Base-by-base conservation (phyloP, 2,888 invertebrate genomes). In the Vannuccia rotundouncinata region DNA sequence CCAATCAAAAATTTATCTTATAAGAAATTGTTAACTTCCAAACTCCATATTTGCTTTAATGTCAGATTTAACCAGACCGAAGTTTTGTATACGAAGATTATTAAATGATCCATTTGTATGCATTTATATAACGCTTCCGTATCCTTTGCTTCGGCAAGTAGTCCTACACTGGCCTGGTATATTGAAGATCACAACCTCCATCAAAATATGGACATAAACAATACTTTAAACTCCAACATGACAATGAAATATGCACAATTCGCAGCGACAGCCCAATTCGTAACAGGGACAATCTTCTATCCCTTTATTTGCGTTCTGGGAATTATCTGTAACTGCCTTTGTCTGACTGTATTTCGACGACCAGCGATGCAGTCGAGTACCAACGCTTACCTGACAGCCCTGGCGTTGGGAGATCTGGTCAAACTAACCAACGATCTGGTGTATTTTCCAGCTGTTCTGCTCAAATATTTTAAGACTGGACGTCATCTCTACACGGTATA, bases 341-440 rank as follows among this genome's bases (percentile, higher is more conserved):
- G 80, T 31, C 29, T 80, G 22, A 31, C 59, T 2, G 45, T 80
- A 17, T 80, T 80, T 25, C 22, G 22, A 22, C 30, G 31, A 29
- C 13, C 45, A 13, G 29, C 31, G 17, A 80, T 80, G 80, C 80
- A 59, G 27, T 79, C 30, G 29, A 80, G 80, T 31, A 80, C 80
- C n/a, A 80, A 80, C n/a, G 80, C 31, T 1, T 80, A 80, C 29
- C 59, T 80, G 17, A 80, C 79, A 22, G 80, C 80, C 27, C 30
- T 80, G 22, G 80, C 80, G 22, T 5, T 80, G n/a, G 79, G 78
- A 17, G 80, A 80, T 31, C 22, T 80, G 22, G 22, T 80, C 31
- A 80, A 80, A 31, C 30, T 31, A 0, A 31, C 79, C 80, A 80
- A 80, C 59, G 80, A 80, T 80, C 78, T 80, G 27, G 28, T 80